A percentile compares a stretch with the other conserved stretches of the same genome.
phyloP scores from a whole-genome alignment of 2,113 vertebrate species.

The Saccopteryx bilineata region DNA sequence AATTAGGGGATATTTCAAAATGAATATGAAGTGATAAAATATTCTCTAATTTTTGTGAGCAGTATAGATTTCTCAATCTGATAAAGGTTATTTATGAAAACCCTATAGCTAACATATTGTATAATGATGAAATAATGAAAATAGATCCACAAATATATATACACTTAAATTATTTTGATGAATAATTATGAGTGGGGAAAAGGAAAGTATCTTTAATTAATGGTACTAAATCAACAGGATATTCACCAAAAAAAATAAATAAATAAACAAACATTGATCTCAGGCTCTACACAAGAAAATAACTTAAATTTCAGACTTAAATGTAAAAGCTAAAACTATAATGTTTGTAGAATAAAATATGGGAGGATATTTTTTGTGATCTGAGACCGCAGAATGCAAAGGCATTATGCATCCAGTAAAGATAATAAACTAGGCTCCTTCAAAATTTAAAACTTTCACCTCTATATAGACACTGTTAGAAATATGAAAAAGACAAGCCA shows the following conservation, averaged over 20 bases:
- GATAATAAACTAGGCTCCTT: neutral
- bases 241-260: neutral
- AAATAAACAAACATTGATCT: neutral
- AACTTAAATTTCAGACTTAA: neutral
- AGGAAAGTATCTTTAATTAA: slow-evolving; percentile 17
- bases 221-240: neutral
- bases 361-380: neutral
- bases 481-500: neutral
- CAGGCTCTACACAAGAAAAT: neutral
- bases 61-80: neutral
- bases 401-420: neutral
- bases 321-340: slow-evolving; percentile 29
- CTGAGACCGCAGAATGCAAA: neutral
- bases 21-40: too few relatives aligned
- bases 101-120: neutral
- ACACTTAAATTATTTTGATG: neutral
- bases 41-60: too few relatives aligned
- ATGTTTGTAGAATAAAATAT: neutral
- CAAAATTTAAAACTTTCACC: neutral
- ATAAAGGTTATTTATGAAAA: neutral
- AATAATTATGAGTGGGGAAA: neutral
- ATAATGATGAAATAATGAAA: slow-evolving; percentile 32
- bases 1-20: too few relatives aligned
- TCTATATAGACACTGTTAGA: neutral
- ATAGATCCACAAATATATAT: neutral